Percentiles rank a stretch among this genome's conserved stretches.
These are phyloP conservation scores for Pygoscelis antarcticus DNA, from an alignment of 2,113 vertebrate genomes.

Conservation along the genomic window DNA sequence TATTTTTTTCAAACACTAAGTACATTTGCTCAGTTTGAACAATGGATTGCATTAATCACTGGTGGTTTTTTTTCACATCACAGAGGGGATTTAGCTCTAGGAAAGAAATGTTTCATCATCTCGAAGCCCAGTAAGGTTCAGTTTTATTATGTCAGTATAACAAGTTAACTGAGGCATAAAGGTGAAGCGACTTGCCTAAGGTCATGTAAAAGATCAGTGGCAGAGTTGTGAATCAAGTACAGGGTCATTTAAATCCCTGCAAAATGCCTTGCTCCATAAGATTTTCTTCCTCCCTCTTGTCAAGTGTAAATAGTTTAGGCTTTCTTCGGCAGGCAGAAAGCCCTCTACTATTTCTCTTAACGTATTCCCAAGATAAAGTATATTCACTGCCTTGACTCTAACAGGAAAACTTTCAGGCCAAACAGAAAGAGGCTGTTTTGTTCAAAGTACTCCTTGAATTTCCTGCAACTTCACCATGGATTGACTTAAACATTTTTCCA, in stretches of 20 bases:
- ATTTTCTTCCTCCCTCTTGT: background rate
- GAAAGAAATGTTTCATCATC: slow-evolving; percentile 29
- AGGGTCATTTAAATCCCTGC: slow-evolving; percentile 10
- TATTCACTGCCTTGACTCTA: background rate
- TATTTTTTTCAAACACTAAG: background rate
- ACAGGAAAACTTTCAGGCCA: background rate
- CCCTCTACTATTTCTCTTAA: background rate
- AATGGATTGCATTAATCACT: background rate
- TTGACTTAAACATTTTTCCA: background rate
- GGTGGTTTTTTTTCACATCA: background rate
- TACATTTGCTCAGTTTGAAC: background rate
- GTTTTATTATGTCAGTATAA: background rate
- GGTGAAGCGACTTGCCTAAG: slow-evolving; percentile 53
- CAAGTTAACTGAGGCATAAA: slow-evolving; percentile 20
- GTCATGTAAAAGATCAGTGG: slow-evolving; percentile 18
- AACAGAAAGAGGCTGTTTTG: background rate
- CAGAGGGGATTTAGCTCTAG: background rate
- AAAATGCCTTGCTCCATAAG: slow-evolving; percentile 18
- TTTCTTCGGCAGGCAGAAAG: slow-evolving; percentile 3
- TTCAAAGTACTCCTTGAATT: background rate
- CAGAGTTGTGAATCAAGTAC: background rate
- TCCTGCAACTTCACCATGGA: background rate
- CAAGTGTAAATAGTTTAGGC: slow-evolving; percentile 8
- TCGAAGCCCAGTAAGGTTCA: slow-evolving; percentile 6
- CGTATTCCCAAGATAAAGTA: slow-evolving; percentile 3